Base-by-base conservation (phyloP, 2,888 invertebrate genomes). In the Cremastobaeus sp. region DNA sequence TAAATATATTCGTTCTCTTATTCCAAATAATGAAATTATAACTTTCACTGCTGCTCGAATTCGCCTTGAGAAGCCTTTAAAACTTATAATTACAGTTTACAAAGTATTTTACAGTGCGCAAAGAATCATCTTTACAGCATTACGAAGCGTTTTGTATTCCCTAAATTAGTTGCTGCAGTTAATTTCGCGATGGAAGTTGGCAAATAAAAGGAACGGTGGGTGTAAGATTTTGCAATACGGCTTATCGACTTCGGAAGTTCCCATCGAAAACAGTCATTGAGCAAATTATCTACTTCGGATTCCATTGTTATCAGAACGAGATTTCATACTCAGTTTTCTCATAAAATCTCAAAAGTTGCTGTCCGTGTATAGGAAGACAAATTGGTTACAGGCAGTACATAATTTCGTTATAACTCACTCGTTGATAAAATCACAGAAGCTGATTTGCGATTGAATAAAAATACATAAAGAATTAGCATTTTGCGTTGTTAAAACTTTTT, bases 61-160 rank as follows among this genome's bases (percentile, higher is more conserved):
- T 54, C n/a, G 30, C 18, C 39, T 65, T 55, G 47, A 65, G 54
- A 57, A 48, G 50, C 59, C 50, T 35, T 59, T 68, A 43, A 68
- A 68, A 68, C 35, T 68, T 68, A 68, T 66, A 68, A 68, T 57
- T 59, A 48, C 55, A 48, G 48, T 68, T 59, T 68, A 68, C 59
- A 28, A 59, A 68, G 32, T 59, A 59, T 59, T 68, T 48, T 34
- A 57, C 12, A 15, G 11, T 34, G 25, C 37, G 15, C 20, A 6
- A 20, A 20, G 37, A 55, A 57, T 48, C 35, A 50, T 11, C 48
- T 21, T 43, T 28, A 48, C 32, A 6, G 39, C 34, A 59, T 50
- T 43, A 50, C 50, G 39, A 48, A 43, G 20, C 5, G 35, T 43
- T 57, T 68, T 57, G 28, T 52, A 37, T 50, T 45, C 5, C 15